Evolutionary conservation across 2,888 invertebrate genomes (phyloP).

Genomic region (Amblyjoppa proteus): DNA sequence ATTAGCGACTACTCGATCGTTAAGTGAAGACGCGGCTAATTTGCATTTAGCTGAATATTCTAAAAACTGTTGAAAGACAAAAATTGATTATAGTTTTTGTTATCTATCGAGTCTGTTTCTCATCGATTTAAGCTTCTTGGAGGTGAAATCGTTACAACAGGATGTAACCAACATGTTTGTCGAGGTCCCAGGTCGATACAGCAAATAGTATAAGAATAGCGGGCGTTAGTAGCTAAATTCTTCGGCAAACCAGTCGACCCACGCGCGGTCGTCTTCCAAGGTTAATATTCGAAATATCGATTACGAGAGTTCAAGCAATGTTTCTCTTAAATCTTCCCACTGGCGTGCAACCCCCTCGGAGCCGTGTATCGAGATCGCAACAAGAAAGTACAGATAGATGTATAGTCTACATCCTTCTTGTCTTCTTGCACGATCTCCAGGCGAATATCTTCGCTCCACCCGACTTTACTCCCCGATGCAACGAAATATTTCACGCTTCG

Average conservation of each 20-base stretch:
- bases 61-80: too few species aligned
- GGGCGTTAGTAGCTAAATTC: background rate
- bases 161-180: background rate
- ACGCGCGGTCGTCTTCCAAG: background rate
- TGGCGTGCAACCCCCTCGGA: background rate
- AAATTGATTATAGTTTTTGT: too few species aligned
- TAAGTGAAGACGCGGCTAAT: too few species aligned
- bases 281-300: conserved; percentile 22
- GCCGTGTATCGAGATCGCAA: conserved; percentile 2
- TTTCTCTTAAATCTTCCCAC: conserved; percentile 20
- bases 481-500: conserved; percentile 61
- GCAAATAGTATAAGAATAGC: background rate
- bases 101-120: too few species aligned
- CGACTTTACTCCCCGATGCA: conserved; percentile 45
- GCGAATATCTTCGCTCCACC: conserved; percentile 35
- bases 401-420: conserved; percentile 41
- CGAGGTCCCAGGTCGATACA: conserved; percentile 6
- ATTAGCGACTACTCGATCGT: too few species aligned
- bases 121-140: background rate
- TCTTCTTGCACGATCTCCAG: conserved; percentile 28
- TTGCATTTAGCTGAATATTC: too few species aligned
- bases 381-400: conserved; percentile 12
- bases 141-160: background rate
- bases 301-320: conserved; percentile 11
- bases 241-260: background rate